Percentiles rank a stretch among this genome's conserved stretches.
phyloP scores from a whole-genome alignment of 2,113 vertebrate species.

The Thymallus thymallus region DNA sequence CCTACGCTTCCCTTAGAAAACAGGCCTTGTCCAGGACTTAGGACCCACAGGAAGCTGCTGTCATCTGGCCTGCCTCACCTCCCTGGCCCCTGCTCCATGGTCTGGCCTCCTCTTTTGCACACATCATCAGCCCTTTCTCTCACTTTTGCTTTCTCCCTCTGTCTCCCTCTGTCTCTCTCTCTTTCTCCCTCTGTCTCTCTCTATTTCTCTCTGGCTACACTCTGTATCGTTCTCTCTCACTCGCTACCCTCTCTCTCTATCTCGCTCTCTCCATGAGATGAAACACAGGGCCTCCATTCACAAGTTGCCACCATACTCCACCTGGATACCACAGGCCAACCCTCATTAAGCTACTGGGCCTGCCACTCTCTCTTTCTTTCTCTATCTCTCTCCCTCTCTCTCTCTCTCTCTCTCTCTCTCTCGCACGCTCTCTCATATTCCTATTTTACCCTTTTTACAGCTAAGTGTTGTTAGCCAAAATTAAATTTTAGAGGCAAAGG shows the following conservation, averaged over 20 bases:
- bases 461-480: too few species aligned
- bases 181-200: neutral
- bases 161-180: neutral
- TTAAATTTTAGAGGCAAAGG: too few species aligned
- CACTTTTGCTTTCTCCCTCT: neutral
- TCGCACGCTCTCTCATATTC: neutral
- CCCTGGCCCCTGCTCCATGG: slow-evolving; percentile 75
- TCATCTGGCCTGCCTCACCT: slow-evolving; percentile 87
- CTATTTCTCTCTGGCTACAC: too few species aligned
- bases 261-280: neutral
- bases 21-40: slow-evolving; percentile 48
- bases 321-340: neutral
- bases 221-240: neutral
- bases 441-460: too few species aligned
- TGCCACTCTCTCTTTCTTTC: neutral
- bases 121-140: slow-evolving; percentile 16
- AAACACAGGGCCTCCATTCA: neutral
- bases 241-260: neutral
- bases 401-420: neutral
- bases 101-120: slow-evolving; percentile 40
- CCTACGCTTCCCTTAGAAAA: slow-evolving; percentile 87
- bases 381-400: neutral
- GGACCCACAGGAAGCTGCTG: slow-evolving; percentile 78
- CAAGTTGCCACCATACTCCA: neutral
- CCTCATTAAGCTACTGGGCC: neutral